Conservation (phyloP, 2,797 vertebrate species). For the Lateolabrax maculatus region DNA sequence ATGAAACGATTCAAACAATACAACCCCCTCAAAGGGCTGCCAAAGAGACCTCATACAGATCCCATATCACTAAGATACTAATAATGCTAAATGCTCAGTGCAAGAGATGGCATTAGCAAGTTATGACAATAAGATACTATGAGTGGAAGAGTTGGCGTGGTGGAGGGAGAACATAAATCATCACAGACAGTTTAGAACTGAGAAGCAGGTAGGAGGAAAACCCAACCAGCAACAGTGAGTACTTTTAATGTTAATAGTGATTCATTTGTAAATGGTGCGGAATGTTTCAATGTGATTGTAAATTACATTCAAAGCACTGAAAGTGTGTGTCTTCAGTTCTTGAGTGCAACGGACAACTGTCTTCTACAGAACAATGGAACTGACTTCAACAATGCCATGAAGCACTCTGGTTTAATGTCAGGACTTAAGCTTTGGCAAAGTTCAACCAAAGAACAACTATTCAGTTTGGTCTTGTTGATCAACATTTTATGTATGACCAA, state of each 20-base stretch:
- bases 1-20: too few species aligned
- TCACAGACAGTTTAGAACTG: background rate
- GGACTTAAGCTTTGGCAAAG: background rate
- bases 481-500: background rate
- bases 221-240: background rate
- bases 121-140: background rate
- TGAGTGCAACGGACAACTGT: too few species aligned
- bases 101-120: background rate
- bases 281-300: background rate
- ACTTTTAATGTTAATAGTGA: background rate
- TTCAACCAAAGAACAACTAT: background rate
- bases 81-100: background rate
- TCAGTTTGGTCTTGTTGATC: background rate
- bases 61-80: background rate
- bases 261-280: too few species aligned
- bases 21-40: background rate
- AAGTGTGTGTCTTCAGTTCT: too few species aligned
- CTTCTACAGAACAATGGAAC: background rate
- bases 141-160: background rate
- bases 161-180: background rate
- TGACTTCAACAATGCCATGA: background rate
- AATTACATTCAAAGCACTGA: too few species aligned
- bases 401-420: background rate
- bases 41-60: background rate
- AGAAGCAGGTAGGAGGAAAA: background rate